Percentiles rank a stretch among this genome's conserved stretches.
Evolutionary conservation across 2,113 vertebrate species (phyloP).

Genomic region (Thomomys bottae): DNA sequence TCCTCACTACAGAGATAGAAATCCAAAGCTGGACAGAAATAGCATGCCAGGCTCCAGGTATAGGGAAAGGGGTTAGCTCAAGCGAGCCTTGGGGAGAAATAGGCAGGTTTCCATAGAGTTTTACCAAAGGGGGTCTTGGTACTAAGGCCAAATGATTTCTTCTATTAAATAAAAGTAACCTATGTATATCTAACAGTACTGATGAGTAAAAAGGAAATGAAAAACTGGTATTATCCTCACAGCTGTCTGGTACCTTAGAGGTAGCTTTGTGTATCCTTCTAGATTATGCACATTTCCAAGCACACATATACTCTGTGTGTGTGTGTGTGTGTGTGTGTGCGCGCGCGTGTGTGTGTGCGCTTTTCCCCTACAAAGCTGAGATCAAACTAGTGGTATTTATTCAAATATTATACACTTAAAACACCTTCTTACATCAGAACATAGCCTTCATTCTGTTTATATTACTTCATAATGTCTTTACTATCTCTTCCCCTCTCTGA

Average conservation of each 20-base stretch:
- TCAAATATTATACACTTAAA: constrained; percentile 9
- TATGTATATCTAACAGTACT: background rate
- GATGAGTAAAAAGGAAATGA: background rate
- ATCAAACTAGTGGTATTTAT: constrained; percentile 11
- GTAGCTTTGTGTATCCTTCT: background rate
- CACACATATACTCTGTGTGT: background rate
- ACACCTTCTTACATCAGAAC: constrained; percentile 27
- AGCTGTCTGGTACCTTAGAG: background rate
- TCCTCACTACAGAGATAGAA: background rate
- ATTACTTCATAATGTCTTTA: background rate
- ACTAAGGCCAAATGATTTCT: background rate
- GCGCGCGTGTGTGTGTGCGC: background rate
- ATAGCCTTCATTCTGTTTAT: constrained; percentile 27
- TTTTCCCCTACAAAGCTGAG: background rate
- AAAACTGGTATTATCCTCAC: background rate
- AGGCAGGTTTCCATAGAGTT: background rate
- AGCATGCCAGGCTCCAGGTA: background rate
- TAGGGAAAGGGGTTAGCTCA: background rate
- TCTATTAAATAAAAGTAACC: background rate
- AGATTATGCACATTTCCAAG: constrained; percentile 12
- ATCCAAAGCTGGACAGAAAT: background rate
- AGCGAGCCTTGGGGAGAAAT: background rate
- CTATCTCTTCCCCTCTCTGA: background rate
- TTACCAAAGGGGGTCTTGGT: background rate
- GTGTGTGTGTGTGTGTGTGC: too few species aligned